These are phyloP conservation scores for Drosophila meridionalis DNA, from an alignment of 2,888 invertebrate genomes.

Conservation along the genomic window DNA sequence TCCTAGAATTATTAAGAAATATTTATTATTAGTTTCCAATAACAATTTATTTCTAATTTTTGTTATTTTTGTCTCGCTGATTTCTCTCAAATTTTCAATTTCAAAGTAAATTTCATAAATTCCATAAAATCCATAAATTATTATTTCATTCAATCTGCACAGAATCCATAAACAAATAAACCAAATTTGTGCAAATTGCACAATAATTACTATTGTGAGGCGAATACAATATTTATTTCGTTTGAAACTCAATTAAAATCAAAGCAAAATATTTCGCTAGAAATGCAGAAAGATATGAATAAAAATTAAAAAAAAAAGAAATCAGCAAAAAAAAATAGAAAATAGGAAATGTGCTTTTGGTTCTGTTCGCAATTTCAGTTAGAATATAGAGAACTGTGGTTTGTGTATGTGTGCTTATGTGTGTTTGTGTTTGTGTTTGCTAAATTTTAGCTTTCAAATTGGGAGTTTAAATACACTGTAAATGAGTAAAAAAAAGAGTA, in stretches of 20 bases:
- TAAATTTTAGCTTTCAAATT: not conserved
- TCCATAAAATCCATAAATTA: not conserved
- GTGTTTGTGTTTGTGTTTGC: not conserved
- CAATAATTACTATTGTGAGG: not conserved
- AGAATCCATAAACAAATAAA: not conserved
- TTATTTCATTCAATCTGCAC: not conserved
- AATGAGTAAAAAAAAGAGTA: not conserved
- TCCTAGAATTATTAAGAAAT: not conserved
- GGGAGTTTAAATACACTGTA: not conserved
- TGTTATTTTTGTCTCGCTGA: not conserved
- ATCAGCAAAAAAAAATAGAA: not conserved
- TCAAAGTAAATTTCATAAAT: not conserved
- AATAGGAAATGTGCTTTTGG: not conserved
- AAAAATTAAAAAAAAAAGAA: not conserved
- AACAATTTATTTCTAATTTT: not conserved
- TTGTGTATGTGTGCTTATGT: not conserved
- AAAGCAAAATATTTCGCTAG: constrained; percentile 3
- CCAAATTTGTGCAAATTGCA: not conserved
- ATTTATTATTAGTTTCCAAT: not conserved
- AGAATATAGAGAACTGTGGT: not conserved
- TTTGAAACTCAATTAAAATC: constrained; percentile 6
- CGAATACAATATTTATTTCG: constrained; percentile 7
- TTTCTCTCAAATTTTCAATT: not conserved
- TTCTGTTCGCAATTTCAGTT: not conserved
- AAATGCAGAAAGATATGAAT: not conserved